These are phyloP conservation scores for Ploceus nigricollis DNA, from an alignment of 2,113 vertebrate genomes.

Conservation along the genomic window DNA sequence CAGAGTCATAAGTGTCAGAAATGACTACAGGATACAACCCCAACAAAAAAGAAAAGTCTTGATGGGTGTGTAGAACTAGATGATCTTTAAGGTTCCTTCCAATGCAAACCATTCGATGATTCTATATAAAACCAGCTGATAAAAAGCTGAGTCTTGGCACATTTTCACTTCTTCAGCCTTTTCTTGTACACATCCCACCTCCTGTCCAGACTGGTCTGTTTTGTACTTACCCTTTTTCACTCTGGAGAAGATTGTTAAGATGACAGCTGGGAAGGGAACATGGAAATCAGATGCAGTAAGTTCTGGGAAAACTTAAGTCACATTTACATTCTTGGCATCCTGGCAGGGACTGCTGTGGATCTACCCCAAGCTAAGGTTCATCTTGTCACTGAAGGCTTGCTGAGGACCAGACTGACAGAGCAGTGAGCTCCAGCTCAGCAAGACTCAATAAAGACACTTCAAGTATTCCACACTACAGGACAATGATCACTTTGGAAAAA, in stretches of 20 bases:
- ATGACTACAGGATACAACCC: not conserved
- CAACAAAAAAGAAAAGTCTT: not conserved
- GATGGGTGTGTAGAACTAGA: fast-evolving
- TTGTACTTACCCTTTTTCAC: not conserved
- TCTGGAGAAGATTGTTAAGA: not conserved
- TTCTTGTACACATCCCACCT: not conserved
- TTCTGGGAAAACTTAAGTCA: not conserved
- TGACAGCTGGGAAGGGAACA: not conserved
- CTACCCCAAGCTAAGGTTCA: not conserved
- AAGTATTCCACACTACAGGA: not conserved
- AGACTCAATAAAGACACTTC: not conserved
- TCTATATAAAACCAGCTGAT: not conserved
- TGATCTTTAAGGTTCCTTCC: not conserved
- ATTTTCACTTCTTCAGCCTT: not conserved
- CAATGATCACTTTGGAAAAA: not conserved
- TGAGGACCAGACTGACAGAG: not conserved
- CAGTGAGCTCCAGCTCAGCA: not conserved
- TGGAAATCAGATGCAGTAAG: not conserved
- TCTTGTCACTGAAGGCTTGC: not conserved
- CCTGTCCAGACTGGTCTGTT: not conserved
- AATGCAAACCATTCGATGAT: not conserved
- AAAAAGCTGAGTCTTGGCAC: not conserved
- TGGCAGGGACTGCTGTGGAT: not conserved
- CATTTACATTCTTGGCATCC: too few species aligned
- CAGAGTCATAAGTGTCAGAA: not conserved